Evolutionary conservation across 2,113 vertebrate genomes (phyloP).

Genomic region (Progne subis): DNA sequence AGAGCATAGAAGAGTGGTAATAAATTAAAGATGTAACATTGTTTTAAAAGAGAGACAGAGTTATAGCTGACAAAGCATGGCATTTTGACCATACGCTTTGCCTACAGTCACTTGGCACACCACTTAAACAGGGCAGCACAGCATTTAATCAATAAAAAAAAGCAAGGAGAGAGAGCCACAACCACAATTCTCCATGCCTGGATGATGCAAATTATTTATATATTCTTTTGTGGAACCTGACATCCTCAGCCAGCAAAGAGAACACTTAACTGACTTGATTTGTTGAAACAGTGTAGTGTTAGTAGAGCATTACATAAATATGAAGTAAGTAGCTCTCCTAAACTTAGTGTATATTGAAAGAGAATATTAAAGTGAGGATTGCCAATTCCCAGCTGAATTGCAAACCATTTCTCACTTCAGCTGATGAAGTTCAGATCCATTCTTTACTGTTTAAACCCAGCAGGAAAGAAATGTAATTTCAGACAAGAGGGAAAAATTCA

Average conservation of each 20-base stretch:
- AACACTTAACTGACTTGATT: background rate
- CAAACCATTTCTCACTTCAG: background rate
- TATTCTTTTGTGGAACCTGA: conserved; percentile 13
- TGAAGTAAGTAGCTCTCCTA: conserved; percentile 13
- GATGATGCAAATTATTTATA: conserved; percentile 1
- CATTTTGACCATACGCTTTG: background rate
- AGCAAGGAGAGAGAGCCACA: background rate
- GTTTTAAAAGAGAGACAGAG: background rate
- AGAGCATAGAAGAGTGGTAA: background rate
- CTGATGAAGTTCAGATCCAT: background rate
- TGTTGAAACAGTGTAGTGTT: background rate
- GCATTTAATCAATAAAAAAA: background rate
- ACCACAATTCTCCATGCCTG: background rate
- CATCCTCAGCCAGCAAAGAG: background rate
- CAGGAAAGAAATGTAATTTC: background rate
- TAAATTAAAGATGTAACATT: conserved; percentile 34
- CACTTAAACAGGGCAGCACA: background rate
- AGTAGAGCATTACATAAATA: background rate
- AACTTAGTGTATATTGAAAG: background rate
- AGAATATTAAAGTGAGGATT: background rate
- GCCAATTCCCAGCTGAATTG: background rate
- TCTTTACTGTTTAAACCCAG: background rate
- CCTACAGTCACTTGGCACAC: background rate
- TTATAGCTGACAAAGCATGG: background rate
- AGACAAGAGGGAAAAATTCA: background rate